phyloP scores from a whole-genome alignment of 2,113 vertebrate species.

The Mustela nigripes region DNA sequence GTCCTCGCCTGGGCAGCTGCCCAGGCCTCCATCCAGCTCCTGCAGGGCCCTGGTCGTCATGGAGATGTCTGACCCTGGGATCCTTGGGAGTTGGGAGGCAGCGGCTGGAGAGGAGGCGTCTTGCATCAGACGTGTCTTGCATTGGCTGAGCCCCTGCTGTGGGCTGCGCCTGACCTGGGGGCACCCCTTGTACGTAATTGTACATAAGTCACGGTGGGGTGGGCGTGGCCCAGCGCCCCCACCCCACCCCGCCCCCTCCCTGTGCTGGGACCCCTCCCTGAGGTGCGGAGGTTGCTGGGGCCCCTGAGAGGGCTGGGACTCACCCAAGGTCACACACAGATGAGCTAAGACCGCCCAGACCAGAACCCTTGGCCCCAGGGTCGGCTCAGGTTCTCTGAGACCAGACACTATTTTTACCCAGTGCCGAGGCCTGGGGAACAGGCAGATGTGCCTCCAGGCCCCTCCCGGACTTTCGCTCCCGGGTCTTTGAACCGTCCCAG shows the following conservation, averaged over 20 bases:
- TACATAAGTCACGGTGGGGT: background rate
- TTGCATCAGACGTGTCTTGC: background rate
- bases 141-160: background rate
- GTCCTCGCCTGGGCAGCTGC: constrained; percentile 39
- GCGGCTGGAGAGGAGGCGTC: background rate
- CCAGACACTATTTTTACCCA: constrained; percentile 78
- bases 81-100: background rate
- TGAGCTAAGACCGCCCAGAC: background rate
- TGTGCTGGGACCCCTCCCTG: background rate
- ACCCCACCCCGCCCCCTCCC: background rate
- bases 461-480: background rate
- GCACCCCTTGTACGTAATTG: background rate
- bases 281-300: background rate
- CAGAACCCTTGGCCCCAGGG: background rate
- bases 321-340: background rate
- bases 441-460: background rate
- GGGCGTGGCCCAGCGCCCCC: background rate
- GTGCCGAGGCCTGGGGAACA: background rate
- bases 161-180: background rate
- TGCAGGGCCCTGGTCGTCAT: constrained; percentile 57
- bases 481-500: background rate
- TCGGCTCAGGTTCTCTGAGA: constrained; percentile 43
- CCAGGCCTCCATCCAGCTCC: constrained; percentile 62
- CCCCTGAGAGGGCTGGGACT: background rate
- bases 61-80: background rate